Evolutionary conservation across 2,797 vertebrate genomes (phyloP), one percentile per base, ranked within the genome.

Genomic region (Catamblyrhynchus diadema): DNA sequence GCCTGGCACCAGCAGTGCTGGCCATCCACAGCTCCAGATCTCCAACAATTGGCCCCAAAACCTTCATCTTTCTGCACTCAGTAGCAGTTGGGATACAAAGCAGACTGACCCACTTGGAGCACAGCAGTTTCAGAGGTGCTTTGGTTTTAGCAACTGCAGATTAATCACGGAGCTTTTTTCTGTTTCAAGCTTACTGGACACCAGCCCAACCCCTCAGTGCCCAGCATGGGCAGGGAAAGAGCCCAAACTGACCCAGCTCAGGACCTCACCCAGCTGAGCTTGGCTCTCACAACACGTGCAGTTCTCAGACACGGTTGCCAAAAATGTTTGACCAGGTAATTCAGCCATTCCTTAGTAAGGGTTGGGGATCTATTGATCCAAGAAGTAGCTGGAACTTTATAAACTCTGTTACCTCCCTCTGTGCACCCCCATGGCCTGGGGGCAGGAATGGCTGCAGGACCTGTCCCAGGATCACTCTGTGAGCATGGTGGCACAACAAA

Each of bases 271-370:
- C 98, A 97, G 94, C 98, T 98, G 98, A 97, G 96, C 97, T 97
- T 70, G 91, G 98, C 98, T 98, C 98, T 97, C 96, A 97, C 97
- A 97, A 97, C 98, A 97, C 93, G 95, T 98, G 98, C 97, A 98
- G 98, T 97, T 98, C 97, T 98, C 97, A 97, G 97, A 97, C 97
- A 97, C 82, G 51, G 98, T 99, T 98, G 98, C 98, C 98, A 98
- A 98, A 98, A 98, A 94, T 87, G 96, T 97, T 97, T 98, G 98
- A 98, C 97, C 94, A 98, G 94, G 81, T 96, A 95, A 94, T 96
- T 92, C 95, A 96, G 93, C 96, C 96, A 74, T 96, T 97, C 95
- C 88, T 95, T 54, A 56, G 27, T 42, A 59, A 47, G 44, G 30
- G 86, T 25, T 74, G 79, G 93, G 94, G 33, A 62, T 3, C 37